Base-by-base conservation (phyloP, 2,113 vertebrate species). In the Malaclemys terrapin region DNA sequence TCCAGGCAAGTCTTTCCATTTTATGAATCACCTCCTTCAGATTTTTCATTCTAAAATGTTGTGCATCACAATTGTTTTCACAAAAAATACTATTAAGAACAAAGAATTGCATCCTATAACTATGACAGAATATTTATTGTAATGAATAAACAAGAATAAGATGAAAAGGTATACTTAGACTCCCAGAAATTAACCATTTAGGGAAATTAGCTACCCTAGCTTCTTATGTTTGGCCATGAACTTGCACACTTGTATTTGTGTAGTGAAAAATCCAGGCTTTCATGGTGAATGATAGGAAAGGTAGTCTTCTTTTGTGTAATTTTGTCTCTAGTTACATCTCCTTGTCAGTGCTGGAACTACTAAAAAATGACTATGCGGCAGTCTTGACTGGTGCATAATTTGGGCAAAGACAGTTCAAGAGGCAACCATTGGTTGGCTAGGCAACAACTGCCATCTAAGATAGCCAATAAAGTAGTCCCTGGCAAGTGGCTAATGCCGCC, bases 21-120 rank as follows among this genome's bases (percentile, higher is more conserved):
- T 96, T 82, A 94, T 56, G 85, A 91, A 87, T 87, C 31, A 50
- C 38, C n/a, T 94, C 90, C 88, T 92, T 95, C 27, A 86, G 35
- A 19, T 96, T 97, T 80, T 92, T 90, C 19, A 53, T 88, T 96
- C 90, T 17, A 31, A 95, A 88, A 53, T 79, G 22, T 57, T 95
- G 81, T 90, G 4, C 93, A 59, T 80, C 65, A 10, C 17, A 22
- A 65, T 86, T 89, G 3, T 88, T 93, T 95, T 91, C 85, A 69
- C 10, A 75, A 49, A 69, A 94, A 88, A 54, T 54, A 35, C 35
- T 69, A 13, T 57, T 13, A 75, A 84, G 78, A 90, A 2, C 57
- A 86, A 89, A 52, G n/a, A 82, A 7, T 25, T 88, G 22, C 79
- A 25, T 53, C 72, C 52, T 92, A 45, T n/a, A 52, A 31, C 38